phyloP scores from a whole-genome alignment of 2,888 invertebrate genomes.

The Tenodera sinensis region DNA sequence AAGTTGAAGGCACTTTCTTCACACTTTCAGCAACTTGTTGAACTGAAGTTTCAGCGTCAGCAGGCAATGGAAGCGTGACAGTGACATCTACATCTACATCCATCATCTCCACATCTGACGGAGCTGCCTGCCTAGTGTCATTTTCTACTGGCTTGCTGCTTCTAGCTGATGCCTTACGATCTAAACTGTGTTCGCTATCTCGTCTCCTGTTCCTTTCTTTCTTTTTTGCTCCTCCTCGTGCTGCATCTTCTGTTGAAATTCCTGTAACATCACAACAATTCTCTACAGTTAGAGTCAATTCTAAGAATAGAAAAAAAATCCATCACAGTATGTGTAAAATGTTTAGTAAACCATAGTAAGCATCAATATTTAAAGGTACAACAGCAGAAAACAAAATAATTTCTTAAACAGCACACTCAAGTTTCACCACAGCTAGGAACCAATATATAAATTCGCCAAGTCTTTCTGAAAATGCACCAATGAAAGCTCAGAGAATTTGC shows the following conservation, averaged over 20 bases:
- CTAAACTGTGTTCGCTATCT: not conserved
- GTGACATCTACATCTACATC: conserved; percentile 11
- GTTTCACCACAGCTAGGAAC: no score
- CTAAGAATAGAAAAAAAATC: no score
- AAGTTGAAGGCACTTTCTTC: not conserved
- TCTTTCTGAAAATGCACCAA: no score
- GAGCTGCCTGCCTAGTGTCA: not conserved
- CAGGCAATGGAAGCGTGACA: not conserved
- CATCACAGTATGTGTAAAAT: no score
- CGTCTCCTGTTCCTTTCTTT: conserved; percentile 25
- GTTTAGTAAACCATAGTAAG: no score
- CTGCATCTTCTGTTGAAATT: conserved; percentile 64
- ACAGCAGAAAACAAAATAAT: no score
- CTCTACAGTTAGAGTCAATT: no score
- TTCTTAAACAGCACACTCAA: no score
- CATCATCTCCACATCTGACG: conserved; percentile 1
- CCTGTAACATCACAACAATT: conserved; percentile 44
- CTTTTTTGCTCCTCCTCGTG: conserved; percentile 46
- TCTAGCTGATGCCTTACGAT: not conserved
- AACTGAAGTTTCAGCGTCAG: not conserved
- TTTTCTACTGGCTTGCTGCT: not conserved
- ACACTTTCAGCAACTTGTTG: not conserved
- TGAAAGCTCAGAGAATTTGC: no score
- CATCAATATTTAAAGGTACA: no score
- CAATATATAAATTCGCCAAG: no score